A percentile compares a stretch with the other conserved stretches of the same genome.
phyloP scores from a whole-genome alignment of 2,113 vertebrate species.

The Sisor rabdophorus region DNA sequence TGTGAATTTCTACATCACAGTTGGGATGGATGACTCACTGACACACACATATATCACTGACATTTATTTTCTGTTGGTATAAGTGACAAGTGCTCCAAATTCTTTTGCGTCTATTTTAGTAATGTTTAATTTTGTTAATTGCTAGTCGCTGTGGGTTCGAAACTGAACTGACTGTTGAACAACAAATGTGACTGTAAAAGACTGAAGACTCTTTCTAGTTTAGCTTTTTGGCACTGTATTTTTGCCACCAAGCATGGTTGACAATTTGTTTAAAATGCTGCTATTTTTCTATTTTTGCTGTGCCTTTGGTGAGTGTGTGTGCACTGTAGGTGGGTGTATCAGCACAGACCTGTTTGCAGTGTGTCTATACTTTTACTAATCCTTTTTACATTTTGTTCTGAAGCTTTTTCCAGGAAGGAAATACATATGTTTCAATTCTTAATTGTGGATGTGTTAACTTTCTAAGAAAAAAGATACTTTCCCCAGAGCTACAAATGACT shows the following conservation, averaged over 20 bases:
- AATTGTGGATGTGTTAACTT: background rate
- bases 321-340: background rate
- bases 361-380: background rate
- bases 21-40: slow-evolving; percentile 50
- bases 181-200: background rate
- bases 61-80: slow-evolving; percentile 37
- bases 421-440: background rate
- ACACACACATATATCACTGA: slow-evolving; percentile 26
- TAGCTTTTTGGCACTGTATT: too few relatives aligned
- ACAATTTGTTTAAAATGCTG: background rate
- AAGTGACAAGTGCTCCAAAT: slow-evolving; percentile 20
- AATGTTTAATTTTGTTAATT: slow-evolving; percentile 13
- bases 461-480: background rate
- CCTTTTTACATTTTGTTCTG: background rate
- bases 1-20: slow-evolving; percentile 49
- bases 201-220: background rate
- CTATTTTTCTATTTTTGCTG: background rate
- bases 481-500: background rate
- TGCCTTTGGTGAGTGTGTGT: background rate
- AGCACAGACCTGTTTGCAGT: background rate
- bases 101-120: slow-evolving; percentile 22
- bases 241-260: background rate
- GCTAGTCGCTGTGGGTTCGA: background rate
- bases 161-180: background rate
- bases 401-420: background rate